Percentiles rank a stretch among this genome's conserved stretches.
phyloP scores from a whole-genome alignment of 1,140 invertebrate genomes.

The Atta cephalotes region DNA sequence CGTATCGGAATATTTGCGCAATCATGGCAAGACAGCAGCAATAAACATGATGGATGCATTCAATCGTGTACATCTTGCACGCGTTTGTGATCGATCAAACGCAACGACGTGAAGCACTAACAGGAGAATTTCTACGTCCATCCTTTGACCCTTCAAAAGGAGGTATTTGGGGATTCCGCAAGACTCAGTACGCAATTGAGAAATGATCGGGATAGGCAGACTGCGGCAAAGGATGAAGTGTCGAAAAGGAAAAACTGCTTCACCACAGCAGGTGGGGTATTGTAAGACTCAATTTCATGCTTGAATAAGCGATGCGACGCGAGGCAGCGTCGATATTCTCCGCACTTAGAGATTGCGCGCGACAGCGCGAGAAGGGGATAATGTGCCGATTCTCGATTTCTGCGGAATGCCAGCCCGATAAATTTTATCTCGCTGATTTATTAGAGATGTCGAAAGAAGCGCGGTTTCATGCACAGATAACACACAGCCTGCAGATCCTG shows the following conservation, averaged over 20 bases:
- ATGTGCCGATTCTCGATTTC: slow-evolving; percentile 71
- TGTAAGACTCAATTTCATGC: slow-evolving; percentile 76
- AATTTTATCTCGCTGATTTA: slow-evolving; percentile 72
- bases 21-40: slow-evolving; percentile 31
- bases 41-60: slow-evolving; percentile 50
- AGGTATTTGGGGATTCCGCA: slow-evolving; percentile 16
- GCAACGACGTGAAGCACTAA: slow-evolving; percentile 20
- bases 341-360: slow-evolving; percentile 46
- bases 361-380: slow-evolving; percentile 61
- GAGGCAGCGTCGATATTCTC: slow-evolving; percentile 60
- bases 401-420: slow-evolving; percentile 63
- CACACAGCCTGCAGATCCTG: neutral
- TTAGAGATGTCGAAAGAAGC: slow-evolving; percentile 21
- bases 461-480: slow-evolving; percentile 23
- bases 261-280: slow-evolving; percentile 32
- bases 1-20: neutral
- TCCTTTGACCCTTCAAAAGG: slow-evolving; percentile 38
- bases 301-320: slow-evolving; percentile 65
- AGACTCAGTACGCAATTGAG: slow-evolving; percentile 66
- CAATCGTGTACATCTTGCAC: neutral
- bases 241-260: slow-evolving; percentile 55
- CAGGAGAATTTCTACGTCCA: slow-evolving; percentile 33
- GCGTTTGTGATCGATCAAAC: slow-evolving; percentile 44
- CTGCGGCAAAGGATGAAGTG: neutral
- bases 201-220: slow-evolving; percentile 46